Evolutionary conservation across 2,797 vertebrate genomes (phyloP).

Genomic region (Danio jaintianensis): DNA sequence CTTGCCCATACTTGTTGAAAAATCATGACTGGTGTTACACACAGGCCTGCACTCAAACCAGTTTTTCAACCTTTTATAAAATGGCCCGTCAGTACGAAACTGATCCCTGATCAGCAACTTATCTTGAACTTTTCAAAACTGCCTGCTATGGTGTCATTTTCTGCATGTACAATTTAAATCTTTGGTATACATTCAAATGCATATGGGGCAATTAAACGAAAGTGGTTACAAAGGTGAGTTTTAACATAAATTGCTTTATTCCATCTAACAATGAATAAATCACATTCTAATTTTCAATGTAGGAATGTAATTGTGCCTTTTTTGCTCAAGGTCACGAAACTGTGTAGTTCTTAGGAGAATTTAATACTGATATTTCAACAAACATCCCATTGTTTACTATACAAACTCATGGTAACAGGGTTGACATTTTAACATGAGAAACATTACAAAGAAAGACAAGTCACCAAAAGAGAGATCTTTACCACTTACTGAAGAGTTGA

Average conservation of each 20-base stretch:
- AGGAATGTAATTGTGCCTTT: not conserved
- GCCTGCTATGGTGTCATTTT: not conserved
- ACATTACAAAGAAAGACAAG: no score
- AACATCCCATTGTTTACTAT: not conserved
- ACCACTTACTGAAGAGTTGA: not conserved
- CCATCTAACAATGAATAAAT: not conserved
- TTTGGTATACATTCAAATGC: not conserved
- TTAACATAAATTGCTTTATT: not conserved
- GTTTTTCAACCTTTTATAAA: constrained; percentile 35
- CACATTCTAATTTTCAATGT: not conserved
- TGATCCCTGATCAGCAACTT: not conserved
- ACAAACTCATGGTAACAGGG: not conserved
- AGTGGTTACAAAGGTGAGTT: not conserved
- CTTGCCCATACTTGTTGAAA: constrained; percentile 33
- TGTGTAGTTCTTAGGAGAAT: not conserved
- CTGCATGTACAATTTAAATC: not conserved
- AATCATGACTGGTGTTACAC: constrained; percentile 20
- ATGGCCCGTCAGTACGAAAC: not conserved
- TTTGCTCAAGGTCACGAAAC: not conserved
- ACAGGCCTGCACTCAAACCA: constrained; percentile 13
- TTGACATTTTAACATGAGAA: not conserved
- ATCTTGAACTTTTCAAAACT: not conserved
- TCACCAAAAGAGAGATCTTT: not conserved
- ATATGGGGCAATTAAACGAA: not conserved
- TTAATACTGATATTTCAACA: not conserved